Conservation (phyloP, 1,140 invertebrate genomes). For the Sinonovacula constricta region DNA sequence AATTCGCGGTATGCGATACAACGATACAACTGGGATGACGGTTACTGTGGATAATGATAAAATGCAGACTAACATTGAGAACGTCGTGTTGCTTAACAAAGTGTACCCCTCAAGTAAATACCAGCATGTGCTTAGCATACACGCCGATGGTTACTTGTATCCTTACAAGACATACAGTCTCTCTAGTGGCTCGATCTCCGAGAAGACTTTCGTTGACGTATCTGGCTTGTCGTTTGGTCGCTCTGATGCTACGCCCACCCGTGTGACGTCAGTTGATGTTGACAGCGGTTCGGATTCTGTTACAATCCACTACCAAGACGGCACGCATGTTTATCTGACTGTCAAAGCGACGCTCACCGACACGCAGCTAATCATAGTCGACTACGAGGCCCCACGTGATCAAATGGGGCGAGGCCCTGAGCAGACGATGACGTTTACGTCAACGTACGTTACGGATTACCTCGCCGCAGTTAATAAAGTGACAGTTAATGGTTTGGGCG, state of each 20-base stretch:
- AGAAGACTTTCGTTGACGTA: conserved; percentile 11
- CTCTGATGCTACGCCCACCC: background rate
- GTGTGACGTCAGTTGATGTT: conserved; percentile 3
- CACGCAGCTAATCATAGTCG: conserved; percentile 27
- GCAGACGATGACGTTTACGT: conserved; percentile 28
- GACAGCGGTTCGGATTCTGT: conserved; percentile 7
- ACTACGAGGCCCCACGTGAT: background rate
- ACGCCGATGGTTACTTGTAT: conserved; percentile 14
- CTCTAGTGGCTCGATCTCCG: background rate
- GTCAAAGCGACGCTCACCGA: conserved; percentile 1
- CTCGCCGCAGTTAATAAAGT: conserved; percentile 29
- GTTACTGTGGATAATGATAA: conserved; percentile 6
- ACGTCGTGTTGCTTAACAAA: conserved; percentile 24
- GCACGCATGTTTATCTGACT: conserved; percentile 13
- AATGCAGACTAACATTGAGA: conserved; percentile 1
- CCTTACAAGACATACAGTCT: conserved; percentile 36
- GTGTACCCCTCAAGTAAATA: conserved; percentile 10
- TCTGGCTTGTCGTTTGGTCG: conserved; percentile 18
- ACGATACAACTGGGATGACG: conserved; percentile 3
- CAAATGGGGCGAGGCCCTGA: background rate
- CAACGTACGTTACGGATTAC: conserved; percentile 25
- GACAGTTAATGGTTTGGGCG: background rate
- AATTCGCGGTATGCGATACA: conserved; percentile 11
- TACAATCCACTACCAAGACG: conserved; percentile 12
- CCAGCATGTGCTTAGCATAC: conserved; percentile 22